A percentile compares a stretch with the other conserved stretches of the same genome.
These are phyloP conservation scores for Calameuta filiformis DNA, from an alignment of 2,888 invertebrate species.

Conservation along the genomic window DNA sequence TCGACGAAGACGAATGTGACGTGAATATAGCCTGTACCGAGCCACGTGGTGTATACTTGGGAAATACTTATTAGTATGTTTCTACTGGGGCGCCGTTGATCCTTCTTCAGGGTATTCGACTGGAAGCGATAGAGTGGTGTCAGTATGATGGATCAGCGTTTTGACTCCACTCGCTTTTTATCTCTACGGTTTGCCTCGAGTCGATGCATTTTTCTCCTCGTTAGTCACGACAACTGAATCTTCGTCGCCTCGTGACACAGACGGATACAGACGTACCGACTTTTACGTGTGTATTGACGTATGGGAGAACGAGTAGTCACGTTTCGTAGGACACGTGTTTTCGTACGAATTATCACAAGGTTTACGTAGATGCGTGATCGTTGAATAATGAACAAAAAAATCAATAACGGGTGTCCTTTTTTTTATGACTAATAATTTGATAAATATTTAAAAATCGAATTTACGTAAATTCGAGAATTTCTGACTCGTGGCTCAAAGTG, in stretches of 20 bases:
- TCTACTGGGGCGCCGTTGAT: neutral
- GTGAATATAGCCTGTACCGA: neutral
- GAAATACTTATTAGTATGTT: neutral
- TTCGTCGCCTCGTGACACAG: neutral
- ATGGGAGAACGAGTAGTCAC: neutral
- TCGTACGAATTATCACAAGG: neutral
- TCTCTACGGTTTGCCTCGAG: constrained; percentile 12
- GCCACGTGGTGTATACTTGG: neutral
- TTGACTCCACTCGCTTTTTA: constrained; percentile 15
- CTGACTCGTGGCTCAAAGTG: too few species aligned
- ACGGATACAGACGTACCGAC: neutral
- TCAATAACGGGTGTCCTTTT: too few species aligned
- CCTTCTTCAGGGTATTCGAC: neutral
- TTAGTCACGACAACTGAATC: constrained; percentile 10
- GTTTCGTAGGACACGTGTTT: neutral
- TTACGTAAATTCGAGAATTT: neutral
- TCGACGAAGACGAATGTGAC: neutral
- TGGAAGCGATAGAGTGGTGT: constrained; percentile 12
- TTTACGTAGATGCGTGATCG: neutral
- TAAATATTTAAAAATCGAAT: neutral
- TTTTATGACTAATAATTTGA: too few species aligned
- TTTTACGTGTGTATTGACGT: neutral
- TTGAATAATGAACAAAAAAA: neutral
- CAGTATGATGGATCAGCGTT: constrained; percentile 21
- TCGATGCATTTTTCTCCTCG: constrained; percentile 14